Evolutionary conservation across 2,113 vertebrate species (phyloP).

Genomic region (Canis aureus): DNA sequence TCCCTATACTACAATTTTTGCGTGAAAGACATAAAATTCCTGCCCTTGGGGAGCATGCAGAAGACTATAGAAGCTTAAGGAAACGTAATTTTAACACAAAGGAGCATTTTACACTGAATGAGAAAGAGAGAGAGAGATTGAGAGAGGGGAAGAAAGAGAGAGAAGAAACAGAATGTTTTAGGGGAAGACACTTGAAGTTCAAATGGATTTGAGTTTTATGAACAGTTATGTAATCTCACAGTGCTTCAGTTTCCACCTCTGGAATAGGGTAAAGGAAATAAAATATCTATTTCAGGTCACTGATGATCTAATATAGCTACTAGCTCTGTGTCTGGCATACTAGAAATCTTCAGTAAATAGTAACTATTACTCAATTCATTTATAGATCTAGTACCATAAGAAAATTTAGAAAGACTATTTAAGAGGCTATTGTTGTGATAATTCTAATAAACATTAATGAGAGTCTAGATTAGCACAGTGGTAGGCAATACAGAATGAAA

Average conservation of each 20-base stretch:
- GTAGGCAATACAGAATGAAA: background rate
- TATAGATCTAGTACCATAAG: background rate
- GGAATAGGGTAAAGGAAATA: background rate
- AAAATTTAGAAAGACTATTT: slow-evolving; percentile 61
- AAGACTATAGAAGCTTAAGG: background rate
- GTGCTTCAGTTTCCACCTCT: background rate
- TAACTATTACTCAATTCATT: slow-evolving; percentile 34
- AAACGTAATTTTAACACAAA: background rate
- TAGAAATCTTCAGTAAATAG: slow-evolving; percentile 4
- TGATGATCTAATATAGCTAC: background rate
- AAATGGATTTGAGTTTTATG: background rate
- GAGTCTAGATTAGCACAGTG: slow-evolving; percentile 33
- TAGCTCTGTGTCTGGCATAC: background rate
- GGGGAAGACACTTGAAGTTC: background rate
- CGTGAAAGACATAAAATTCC: background rate
- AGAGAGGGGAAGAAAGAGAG: background rate
- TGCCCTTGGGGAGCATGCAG: background rate
- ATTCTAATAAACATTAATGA: slow-evolving; percentile 34
- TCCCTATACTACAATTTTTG: background rate
- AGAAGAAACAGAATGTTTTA: background rate
- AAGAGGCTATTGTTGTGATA: background rate
- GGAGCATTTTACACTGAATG: background rate
- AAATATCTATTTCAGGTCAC: background rate
- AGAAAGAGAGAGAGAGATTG: background rate
- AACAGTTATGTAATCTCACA: background rate